A percentile compares a stretch with the other conserved stretches of the same genome.
phyloP scores from a whole-genome alignment of 1,140 invertebrate species.

The Solenopsis invicta region DNA sequence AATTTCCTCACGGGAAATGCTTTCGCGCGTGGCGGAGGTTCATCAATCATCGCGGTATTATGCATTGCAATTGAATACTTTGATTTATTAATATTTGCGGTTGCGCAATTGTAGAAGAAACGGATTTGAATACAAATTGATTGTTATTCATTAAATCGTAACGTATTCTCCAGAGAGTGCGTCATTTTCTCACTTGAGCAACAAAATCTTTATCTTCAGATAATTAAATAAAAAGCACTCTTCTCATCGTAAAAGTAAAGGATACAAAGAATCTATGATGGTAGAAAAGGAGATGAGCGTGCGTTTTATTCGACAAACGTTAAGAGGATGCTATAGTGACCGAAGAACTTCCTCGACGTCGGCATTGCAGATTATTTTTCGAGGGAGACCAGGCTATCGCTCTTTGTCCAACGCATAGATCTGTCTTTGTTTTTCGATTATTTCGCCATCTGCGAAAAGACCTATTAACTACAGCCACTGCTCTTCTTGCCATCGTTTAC shows the following conservation, averaged over 20 bases:
- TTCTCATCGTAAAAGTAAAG: background rate
- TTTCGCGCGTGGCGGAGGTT: background rate
- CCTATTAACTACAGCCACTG: no score
- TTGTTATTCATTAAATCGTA: conserved; percentile 2
- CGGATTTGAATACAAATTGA: background rate
- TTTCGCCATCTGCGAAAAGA: no score
- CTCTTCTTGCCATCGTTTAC: no score
- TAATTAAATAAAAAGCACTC: background rate
- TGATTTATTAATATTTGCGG: background rate
- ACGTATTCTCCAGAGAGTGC: background rate
- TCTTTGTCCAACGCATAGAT: no score
- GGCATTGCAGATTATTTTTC: no score
- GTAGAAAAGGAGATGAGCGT: background rate
- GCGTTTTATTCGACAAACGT: background rate
- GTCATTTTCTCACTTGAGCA: background rate
- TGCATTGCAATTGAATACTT: background rate
- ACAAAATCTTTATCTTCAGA: conserved; percentile 42
- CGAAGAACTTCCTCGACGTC: no score
- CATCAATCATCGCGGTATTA: background rate
- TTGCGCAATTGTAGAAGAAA: background rate
- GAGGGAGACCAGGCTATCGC: no score
- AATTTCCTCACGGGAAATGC: background rate
- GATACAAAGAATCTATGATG: conserved; percentile 5
- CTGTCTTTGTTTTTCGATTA: no score
- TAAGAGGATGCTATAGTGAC: no score